Conservation (phyloP, 2,113 vertebrate species). For the Hydropotes inermis region DNA sequence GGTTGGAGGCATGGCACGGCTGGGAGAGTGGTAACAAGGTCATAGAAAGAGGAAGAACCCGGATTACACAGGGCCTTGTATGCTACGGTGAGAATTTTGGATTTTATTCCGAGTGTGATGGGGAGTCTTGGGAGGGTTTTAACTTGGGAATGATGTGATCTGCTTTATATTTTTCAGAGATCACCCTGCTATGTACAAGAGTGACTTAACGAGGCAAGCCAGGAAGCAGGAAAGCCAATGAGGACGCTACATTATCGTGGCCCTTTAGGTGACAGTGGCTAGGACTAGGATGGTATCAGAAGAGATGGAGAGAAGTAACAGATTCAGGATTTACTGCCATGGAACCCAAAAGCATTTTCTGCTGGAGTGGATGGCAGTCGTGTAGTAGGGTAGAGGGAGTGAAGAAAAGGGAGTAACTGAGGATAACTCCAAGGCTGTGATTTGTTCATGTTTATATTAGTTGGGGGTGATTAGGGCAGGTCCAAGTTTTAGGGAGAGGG, state of each 20-base stretch:
- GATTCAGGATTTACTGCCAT: background rate
- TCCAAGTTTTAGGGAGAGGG: background rate
- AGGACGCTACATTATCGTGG: background rate
- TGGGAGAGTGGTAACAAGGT: background rate
- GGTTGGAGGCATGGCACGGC: background rate
- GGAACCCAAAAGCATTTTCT: background rate
- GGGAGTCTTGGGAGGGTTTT: background rate
- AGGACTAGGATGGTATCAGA: background rate
- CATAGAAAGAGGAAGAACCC: background rate
- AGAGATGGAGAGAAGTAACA: background rate
- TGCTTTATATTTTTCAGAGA: background rate
- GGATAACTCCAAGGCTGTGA: background rate
- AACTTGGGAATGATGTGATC: background rate
- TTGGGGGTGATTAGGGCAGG: background rate
- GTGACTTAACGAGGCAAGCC: background rate
- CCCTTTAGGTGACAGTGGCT: background rate
- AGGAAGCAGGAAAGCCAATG: background rate
- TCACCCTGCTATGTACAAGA: background rate
- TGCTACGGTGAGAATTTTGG: background rate
- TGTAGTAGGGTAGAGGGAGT: background rate
- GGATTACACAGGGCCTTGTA: background rate
- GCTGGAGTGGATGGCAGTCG: background rate
- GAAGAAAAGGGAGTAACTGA: background rate
- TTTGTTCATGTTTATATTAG: background rate
- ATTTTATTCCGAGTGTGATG: background rate